phyloP scores from a whole-genome alignment of 2,113 vertebrate species.

The Chloroceryle aenea region DNA sequence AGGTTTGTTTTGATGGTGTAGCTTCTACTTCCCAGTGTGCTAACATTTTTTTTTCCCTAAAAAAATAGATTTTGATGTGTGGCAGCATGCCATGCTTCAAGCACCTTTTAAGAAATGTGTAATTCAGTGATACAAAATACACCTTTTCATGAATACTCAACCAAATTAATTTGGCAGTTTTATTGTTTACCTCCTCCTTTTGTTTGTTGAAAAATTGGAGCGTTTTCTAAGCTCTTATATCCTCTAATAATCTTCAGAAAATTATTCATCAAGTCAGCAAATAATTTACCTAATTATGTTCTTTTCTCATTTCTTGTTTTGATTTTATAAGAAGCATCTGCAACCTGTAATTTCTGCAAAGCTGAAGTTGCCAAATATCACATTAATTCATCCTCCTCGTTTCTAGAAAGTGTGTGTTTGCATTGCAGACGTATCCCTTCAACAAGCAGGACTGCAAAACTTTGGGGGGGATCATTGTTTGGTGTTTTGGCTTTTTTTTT shows the following conservation, averaged over 20 bases:
- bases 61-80: background rate
- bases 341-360: conserved; percentile 40
- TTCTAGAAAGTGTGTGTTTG: background rate
- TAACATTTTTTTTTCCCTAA: background rate
- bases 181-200: conserved; percentile 21
- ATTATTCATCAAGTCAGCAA: conserved; percentile 56
- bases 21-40: background rate
- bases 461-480: conserved; percentile 15
- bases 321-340: conserved; percentile 27
- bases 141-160: conserved; percentile 16
- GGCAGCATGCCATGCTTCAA: background rate
- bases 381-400: background rate
- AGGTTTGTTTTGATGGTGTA: conserved; percentile 11
- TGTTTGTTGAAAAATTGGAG: conserved; percentile 1
- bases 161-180: conserved; percentile 11
- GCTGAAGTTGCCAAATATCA: conserved; percentile 1
- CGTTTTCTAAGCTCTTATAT: background rate
- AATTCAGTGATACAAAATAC: conserved; percentile 21
- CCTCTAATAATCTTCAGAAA: conserved; percentile 17
- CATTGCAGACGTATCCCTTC: background rate
- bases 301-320: conserved; percentile 18
- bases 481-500: background rate
- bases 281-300: conserved; percentile 51
- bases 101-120: background rate
- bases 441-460: background rate